Conservation (phyloP, 2,113 vertebrate species). For the Irena cyanogastra region DNA sequence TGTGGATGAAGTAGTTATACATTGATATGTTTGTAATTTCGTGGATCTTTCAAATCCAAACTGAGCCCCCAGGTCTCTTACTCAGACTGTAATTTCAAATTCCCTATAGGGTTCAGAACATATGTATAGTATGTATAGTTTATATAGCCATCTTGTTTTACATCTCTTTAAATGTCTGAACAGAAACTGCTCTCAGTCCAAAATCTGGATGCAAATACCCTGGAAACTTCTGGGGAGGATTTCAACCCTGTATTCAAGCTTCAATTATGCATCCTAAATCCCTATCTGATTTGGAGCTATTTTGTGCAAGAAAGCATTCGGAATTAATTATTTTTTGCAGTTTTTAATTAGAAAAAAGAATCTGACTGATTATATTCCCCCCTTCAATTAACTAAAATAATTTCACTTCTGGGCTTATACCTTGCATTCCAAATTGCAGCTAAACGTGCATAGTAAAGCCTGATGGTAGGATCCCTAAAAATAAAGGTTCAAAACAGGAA, state of each 20-base stretch:
- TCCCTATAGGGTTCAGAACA: not conserved
- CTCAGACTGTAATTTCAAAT: not conserved
- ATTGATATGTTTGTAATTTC: not conserved
- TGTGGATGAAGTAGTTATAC: not conserved
- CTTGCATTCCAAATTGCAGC: constrained; percentile 23
- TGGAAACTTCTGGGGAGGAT: constrained; percentile 16
- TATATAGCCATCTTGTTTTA: not conserved
- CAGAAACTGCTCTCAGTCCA: not conserved
- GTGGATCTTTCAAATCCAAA: not conserved
- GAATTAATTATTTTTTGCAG: not conserved
- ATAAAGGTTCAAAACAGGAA: not conserved
- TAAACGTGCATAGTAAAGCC: not conserved
- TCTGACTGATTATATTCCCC: constrained; percentile 62
- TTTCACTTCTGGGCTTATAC: constrained; percentile 60
- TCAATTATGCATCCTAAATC: constrained; percentile 17
- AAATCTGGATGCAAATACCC: not conserved
- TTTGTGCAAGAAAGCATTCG: constrained; percentile 46
- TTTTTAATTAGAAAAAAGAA: constrained; percentile 60
- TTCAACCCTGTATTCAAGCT: not conserved
- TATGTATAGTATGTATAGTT: not conserved
- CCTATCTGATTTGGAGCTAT: constrained; percentile 47
- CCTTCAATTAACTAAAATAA: constrained; percentile 63
- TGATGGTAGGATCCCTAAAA: constrained; percentile 14
- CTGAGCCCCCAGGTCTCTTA: not conserved
- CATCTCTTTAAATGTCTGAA: not conserved